A percentile compares a stretch with the other conserved stretches of the same genome.
Conservation (phyloP, 2,113 vertebrate genomes). For the Ivindomyrus marchei region DNA sequence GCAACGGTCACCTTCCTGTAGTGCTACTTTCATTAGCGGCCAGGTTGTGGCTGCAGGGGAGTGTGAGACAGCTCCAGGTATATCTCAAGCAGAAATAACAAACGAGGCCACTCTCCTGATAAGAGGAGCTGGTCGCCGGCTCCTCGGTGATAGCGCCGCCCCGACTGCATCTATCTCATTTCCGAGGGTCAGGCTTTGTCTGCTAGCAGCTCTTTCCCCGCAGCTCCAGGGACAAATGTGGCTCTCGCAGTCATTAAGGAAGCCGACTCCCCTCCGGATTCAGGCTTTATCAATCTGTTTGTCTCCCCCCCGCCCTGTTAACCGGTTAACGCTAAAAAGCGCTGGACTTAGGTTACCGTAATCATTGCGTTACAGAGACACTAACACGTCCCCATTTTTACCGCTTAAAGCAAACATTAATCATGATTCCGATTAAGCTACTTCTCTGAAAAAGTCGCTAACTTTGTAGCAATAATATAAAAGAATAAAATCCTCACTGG, state of each 20-base stretch:
- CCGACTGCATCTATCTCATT: constrained; percentile 59
- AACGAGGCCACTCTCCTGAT: constrained; percentile 73
- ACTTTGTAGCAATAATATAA: background rate
- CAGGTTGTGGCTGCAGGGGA: constrained; percentile 64
- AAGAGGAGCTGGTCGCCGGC: constrained; percentile 69
- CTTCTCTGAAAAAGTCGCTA: background rate
- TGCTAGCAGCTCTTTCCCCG: constrained; percentile 37
- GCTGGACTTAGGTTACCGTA: background rate
- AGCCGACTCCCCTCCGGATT: constrained; percentile 19
- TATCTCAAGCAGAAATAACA: constrained; percentile 74
- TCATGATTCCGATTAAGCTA: background rate
- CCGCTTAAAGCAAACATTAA: background rate
- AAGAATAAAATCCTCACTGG: background rate
- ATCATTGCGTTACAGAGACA: background rate
- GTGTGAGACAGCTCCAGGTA: constrained; percentile 67
- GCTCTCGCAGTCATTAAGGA: constrained; percentile 30
- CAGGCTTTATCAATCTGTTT: constrained; percentile 6
- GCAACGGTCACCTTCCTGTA: constrained; percentile 66
- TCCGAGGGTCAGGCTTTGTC: constrained; percentile 62
- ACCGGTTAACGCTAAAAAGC: background rate
- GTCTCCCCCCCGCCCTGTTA: background rate
- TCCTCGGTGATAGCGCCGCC: constrained; percentile 58
- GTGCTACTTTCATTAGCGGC: constrained; percentile 71
- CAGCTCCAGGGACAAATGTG: constrained; percentile 63
- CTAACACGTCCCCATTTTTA: background rate